phyloP scores from a whole-genome alignment of 2,888 invertebrate genomes.

The Deroplatys truncata region DNA sequence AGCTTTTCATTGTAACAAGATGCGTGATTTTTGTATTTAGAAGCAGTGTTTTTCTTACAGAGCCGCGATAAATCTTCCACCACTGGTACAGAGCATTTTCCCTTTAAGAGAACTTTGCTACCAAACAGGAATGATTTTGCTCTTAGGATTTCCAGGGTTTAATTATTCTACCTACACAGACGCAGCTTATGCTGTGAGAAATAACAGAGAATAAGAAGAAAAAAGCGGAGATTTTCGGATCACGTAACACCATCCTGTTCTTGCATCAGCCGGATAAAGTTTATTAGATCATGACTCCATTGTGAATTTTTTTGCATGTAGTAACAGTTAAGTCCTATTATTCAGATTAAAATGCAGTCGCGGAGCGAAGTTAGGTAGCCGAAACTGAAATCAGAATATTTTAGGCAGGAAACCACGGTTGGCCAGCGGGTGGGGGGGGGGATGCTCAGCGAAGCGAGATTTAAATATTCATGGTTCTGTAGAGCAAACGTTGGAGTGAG shows the following conservation, averaged over 20 bases:
- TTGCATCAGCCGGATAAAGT: neutral
- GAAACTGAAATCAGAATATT: neutral
- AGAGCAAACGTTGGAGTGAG: neutral
- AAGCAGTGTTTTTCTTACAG: too few relatives aligned
- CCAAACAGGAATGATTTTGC: neutral
- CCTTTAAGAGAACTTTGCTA: neutral
- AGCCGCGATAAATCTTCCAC: neutral
- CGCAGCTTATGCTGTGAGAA: neutral
- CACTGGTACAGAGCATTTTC: neutral
- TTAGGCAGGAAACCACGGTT: neutral
- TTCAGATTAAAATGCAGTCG: neutral
- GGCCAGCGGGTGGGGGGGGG: neutral
- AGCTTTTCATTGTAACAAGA: too few relatives aligned
- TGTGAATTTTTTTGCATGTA: neutral
- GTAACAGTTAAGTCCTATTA: neutral
- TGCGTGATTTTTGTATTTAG: too few relatives aligned
- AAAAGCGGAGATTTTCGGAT: neutral
- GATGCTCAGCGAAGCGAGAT: neutral
- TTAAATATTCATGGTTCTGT: neutral
- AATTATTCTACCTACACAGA: neutral
- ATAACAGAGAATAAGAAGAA: neutral
- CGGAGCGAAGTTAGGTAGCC: neutral
- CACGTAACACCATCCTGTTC: neutral
- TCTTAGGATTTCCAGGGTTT: neutral
- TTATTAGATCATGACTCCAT: neutral